phyloP scores from a whole-genome alignment of 2,113 vertebrate genomes.

The Larimichthys polyactis region DNA sequence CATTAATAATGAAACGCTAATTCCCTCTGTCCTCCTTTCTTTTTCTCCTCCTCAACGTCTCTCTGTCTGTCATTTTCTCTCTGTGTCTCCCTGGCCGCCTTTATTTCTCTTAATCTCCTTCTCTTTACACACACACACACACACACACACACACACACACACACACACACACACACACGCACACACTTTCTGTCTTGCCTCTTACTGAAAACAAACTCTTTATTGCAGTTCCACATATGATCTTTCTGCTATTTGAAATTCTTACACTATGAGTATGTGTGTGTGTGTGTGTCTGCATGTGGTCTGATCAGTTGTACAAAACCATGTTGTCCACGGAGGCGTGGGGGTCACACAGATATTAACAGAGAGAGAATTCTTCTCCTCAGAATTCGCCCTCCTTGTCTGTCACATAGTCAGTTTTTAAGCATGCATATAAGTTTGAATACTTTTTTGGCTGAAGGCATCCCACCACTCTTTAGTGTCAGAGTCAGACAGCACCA shows the following conservation, averaged over 20 bases:
- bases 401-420: not conserved
- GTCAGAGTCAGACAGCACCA: not conserved
- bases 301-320: not conserved
- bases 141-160: conserved; percentile 4
- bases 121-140: not conserved
- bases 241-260: conserved; percentile 10
- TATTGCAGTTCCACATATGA: conserved; percentile 37
- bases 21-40: conserved; percentile 70
- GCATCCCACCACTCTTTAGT: not conserved
- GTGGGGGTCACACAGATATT: not conserved
- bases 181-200: conserved; percentile 26
- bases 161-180: no score
- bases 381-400: not conserved
- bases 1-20: conserved; percentile 79
- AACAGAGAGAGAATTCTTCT: not conserved
- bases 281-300: not conserved
- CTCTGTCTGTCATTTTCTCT: conserved; percentile 47
- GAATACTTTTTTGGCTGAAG: not conserved
- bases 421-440: not conserved
- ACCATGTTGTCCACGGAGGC: not conserved
- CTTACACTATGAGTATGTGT: not conserved
- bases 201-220: conserved; percentile 27
- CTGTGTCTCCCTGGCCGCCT: conserved; percentile 12
- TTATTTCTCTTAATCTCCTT: conserved; percentile 42
- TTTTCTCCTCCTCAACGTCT: conserved; percentile 33